phyloP scores from a whole-genome alignment of 2,888 invertebrate genomes.

The Harpalus rufipes region DNA sequence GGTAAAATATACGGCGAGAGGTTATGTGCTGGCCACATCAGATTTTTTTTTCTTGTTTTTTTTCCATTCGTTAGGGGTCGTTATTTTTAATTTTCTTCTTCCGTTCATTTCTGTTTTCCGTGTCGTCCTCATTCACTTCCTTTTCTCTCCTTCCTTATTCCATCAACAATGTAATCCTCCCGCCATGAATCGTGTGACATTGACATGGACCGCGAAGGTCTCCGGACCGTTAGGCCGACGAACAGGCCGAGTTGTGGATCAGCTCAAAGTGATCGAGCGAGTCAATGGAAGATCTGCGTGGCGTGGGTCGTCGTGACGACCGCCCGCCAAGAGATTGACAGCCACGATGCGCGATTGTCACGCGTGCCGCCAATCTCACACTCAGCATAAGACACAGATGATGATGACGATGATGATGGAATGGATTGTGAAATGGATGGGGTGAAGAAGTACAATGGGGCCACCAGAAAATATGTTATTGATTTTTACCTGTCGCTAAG shows the following conservation, averaged over 20 bases:
- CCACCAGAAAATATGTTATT: too few species aligned
- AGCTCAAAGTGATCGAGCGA: background rate
- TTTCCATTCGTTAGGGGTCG: too few species aligned
- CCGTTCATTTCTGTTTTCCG: too few species aligned
- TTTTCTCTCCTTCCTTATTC: background rate
- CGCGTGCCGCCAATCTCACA: conserved; percentile 50
- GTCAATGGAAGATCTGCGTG: conserved; percentile 29
- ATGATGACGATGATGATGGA: too few species aligned
- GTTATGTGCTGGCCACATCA: too few species aligned
- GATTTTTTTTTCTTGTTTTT: too few species aligned
- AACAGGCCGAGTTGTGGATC: conserved; percentile 43
- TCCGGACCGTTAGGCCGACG: conserved; percentile 8
- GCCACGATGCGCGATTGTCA: conserved; percentile 55
- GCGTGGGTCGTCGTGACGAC: conserved; percentile 54
- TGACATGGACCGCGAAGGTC: background rate
- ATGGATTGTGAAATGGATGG: too few species aligned
- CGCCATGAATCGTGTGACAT: background rate
- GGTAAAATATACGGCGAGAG: too few species aligned
- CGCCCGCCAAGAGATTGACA: conserved; percentile 63
- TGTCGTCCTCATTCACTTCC: too few species aligned
- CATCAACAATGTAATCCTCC: background rate
- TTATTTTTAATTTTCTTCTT: too few species aligned
- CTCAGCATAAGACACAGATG: background rate
- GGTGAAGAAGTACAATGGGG: too few species aligned
- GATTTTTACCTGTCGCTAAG: too few species aligned